A percentile compares a stretch with the other conserved stretches of the same genome.
phyloP scores from a whole-genome alignment of 2,888 invertebrate genomes.

The Trichogramma evanescens region DNA sequence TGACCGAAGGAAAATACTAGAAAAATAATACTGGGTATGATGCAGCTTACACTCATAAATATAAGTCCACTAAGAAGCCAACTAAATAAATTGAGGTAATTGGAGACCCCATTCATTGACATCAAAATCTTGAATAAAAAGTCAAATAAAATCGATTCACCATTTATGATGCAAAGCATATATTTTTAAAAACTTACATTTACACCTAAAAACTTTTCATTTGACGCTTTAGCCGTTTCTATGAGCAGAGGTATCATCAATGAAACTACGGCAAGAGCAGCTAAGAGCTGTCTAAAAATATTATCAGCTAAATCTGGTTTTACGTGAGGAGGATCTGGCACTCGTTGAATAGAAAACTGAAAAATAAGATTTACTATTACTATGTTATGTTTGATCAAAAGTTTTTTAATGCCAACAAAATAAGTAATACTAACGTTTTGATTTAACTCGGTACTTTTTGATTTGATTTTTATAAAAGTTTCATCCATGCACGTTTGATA shows the following conservation, averaged over 20 bases:
- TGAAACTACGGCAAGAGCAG: conserved; percentile 17
- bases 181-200: conserved; percentile 33
- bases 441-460: conserved; percentile 8
- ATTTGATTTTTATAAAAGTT: conserved; percentile 26
- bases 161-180: background rate
- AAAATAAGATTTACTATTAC: background rate
- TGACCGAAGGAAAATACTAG: conserved; percentile 31
- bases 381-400: background rate
- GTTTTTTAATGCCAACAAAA: too few species aligned
- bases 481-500: conserved; percentile 37
- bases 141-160: background rate
- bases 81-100: conserved; percentile 36
- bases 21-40: conserved; percentile 33
- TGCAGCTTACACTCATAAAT: conserved; percentile 31
- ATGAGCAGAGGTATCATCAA: conserved; percentile 38
- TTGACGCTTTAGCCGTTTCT: conserved; percentile 36
- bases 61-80: conserved; percentile 38
- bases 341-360: conserved; percentile 37
- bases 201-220: conserved; percentile 41
- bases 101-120: conserved; percentile 43
- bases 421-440: conserved; percentile 10
- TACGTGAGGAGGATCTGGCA: conserved; percentile 39
- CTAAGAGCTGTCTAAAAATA: conserved; percentile 28
- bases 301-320: conserved; percentile 26
- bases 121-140: conserved; percentile 33